These are phyloP conservation scores for Rhynchotus rufescens DNA, from an alignment of 2,797 vertebrate species.

Conservation along the genomic window DNA sequence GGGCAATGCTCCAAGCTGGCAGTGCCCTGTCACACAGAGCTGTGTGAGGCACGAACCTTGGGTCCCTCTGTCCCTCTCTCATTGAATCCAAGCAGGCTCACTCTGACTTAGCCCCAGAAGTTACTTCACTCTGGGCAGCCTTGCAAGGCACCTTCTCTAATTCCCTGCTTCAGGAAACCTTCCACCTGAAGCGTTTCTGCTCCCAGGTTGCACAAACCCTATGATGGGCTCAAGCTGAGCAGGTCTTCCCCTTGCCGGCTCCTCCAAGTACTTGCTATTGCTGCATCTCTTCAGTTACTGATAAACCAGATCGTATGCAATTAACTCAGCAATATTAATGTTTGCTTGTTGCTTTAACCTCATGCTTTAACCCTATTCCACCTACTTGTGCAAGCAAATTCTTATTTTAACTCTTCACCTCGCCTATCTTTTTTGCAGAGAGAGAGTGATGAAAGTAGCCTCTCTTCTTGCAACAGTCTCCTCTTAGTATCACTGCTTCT, in stretches of 20 bases:
- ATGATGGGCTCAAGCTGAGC: not conserved
- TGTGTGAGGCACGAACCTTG: not conserved
- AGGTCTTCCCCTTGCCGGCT: not conserved
- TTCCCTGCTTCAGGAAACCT: not conserved
- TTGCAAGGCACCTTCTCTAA: not conserved
- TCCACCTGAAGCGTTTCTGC: not conserved
- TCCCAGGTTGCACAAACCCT: not conserved
- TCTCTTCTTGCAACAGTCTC: not conserved
- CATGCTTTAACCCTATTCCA: not conserved
- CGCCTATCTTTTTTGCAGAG: not conserved
- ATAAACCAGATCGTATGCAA: not conserved
- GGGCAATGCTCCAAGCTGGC: not conserved
- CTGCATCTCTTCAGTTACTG: slow-evolving; percentile 18
- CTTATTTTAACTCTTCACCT: not conserved
- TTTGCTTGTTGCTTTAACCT: not conserved
- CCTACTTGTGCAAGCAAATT: not conserved
- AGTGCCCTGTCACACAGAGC: not conserved
- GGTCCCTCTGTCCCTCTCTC: not conserved
- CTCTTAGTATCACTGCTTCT: not conserved
- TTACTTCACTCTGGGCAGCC: not conserved
- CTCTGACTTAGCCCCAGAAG: not conserved
- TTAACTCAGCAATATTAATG: not conserved
- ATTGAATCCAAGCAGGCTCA: not conserved
- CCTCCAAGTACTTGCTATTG: not conserved
- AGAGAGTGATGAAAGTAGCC: not conserved